A percentile compares a stretch with the other conserved stretches of the same genome.
Conservation (phyloP, 1,140 invertebrate species). For the Drosophila kikkawai region DNA sequence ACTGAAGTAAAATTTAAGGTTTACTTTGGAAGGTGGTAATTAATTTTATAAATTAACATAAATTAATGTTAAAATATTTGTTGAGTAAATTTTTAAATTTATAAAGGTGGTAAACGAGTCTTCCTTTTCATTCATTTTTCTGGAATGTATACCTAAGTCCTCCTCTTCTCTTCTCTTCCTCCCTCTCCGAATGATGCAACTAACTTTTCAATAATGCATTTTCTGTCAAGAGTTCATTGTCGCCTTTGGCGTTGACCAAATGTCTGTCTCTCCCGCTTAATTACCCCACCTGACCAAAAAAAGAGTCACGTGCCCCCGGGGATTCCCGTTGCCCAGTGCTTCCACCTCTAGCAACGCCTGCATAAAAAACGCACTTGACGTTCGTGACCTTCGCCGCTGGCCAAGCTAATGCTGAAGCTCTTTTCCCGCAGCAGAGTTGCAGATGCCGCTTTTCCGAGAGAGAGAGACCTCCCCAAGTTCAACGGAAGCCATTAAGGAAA, state of each 20-base stretch:
- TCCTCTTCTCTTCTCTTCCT: too few species aligned
- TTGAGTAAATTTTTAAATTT: too few species aligned
- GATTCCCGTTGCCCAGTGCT: slow-evolving; percentile 7
- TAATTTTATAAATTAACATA: not conserved
- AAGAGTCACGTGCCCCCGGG: slow-evolving; percentile 40
- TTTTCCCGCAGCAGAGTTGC: slow-evolving; percentile 26
- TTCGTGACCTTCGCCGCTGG: slow-evolving; percentile 60
- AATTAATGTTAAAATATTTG: too few species aligned
- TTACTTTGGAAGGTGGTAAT: not conserved
- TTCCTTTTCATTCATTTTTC: too few species aligned
- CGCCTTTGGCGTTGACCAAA: slow-evolving; percentile 53
- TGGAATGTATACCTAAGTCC: too few species aligned
- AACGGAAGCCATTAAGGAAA: slow-evolving; percentile 72
- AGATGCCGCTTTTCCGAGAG: slow-evolving; percentile 3
- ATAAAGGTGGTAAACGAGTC: not conserved
- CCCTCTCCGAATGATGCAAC: slow-evolving; percentile 34
- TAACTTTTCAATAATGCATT: slow-evolving; percentile 26
- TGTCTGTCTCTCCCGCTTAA: slow-evolving; percentile 48
- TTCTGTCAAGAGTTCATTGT: slow-evolving; percentile 62
- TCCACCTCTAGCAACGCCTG: slow-evolving; percentile 30
- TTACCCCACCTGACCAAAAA: slow-evolving; percentile 59
- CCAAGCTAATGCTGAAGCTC: slow-evolving; percentile 1
- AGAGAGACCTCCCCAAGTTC: slow-evolving; percentile 53
- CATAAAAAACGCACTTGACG: slow-evolving; percentile 69
- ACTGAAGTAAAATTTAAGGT: not conserved